Evolutionary conservation across 2,888 invertebrate species (phyloP).

Genomic region (Lacanobia wlatinum): DNA sequence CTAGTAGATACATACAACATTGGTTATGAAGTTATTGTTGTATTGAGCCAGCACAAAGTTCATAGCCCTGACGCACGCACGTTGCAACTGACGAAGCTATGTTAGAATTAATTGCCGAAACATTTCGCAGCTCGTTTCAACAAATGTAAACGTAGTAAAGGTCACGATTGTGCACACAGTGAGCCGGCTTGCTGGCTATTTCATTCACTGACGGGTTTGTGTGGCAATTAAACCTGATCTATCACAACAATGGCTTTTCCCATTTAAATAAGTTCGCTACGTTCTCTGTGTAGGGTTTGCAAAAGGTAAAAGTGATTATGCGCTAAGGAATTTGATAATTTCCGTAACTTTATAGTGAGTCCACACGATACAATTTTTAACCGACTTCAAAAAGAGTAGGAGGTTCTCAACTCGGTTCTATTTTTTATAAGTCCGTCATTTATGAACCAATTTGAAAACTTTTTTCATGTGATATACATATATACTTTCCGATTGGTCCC

Average conservation of each 20-base stretch:
- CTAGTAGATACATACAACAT: no score
- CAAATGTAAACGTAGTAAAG: slow-evolving; percentile 46
- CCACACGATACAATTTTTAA: no score
- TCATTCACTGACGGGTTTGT: slow-evolving; percentile 27
- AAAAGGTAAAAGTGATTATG: not conserved
- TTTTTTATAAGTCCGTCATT: no score
- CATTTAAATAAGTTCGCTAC: slow-evolving; percentile 26
- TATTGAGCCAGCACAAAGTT: no score
- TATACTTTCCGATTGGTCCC: no score
- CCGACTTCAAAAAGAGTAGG: no score
- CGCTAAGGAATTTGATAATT: not conserved
- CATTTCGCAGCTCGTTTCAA: slow-evolving; percentile 44
- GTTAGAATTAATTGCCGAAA: slow-evolving; percentile 41
- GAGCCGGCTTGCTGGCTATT: slow-evolving; percentile 8
- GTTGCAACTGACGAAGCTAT: no score
- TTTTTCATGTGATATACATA: no score
- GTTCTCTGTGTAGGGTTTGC: not conserved
- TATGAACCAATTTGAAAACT: no score
- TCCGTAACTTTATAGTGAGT: not conserved
- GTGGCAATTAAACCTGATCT: slow-evolving; percentile 34
- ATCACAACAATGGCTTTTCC: slow-evolving; percentile 20
- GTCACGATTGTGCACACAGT: slow-evolving; percentile 42
- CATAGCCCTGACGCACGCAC: slow-evolving; percentile 27
- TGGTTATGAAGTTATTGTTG: no score
- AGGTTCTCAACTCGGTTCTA: no score